phyloP scores from a whole-genome alignment of 2,113 vertebrate genomes.

The Echinops telfairi region DNA sequence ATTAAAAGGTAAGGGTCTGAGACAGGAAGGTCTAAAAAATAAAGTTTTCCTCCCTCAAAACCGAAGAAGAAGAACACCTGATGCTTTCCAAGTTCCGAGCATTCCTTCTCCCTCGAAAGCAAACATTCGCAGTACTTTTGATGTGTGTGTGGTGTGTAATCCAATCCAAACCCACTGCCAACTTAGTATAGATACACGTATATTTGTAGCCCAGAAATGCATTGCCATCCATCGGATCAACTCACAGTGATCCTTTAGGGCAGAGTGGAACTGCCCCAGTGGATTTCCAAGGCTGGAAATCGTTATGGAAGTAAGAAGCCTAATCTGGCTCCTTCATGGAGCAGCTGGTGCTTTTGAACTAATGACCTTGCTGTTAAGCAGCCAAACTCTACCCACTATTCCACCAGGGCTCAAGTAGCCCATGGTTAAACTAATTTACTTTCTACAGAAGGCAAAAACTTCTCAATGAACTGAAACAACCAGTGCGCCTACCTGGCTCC shows the following conservation, averaged over 20 bases:
- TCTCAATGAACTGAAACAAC: neutral
- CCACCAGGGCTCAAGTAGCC: neutral
- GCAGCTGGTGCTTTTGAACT: too few relatives aligned
- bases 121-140: neutral
- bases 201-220: too few relatives aligned
- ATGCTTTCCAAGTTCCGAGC: neutral
- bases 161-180: too few relatives aligned
- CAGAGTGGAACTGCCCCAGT: too few relatives aligned
- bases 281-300: too few relatives aligned
- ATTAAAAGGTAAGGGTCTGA: neutral
- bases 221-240: too few relatives aligned
- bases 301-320: too few relatives aligned
- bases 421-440: slow-evolving; percentile 4
- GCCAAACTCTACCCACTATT: too few relatives aligned
- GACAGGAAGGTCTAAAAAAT: neutral
- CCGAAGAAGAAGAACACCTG: neutral
- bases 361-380: too few relatives aligned
- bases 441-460: slow-evolving; percentile 22
- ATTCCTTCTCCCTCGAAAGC: neutral
- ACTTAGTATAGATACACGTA: too few relatives aligned
- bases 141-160: neutral
- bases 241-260: too few relatives aligned
- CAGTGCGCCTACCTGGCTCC: neutral
- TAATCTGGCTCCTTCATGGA: too few relatives aligned
- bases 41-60: neutral